Evolutionary conservation across 2,888 invertebrate genomes (phyloP).

Genomic region (Erynnis tages): DNA sequence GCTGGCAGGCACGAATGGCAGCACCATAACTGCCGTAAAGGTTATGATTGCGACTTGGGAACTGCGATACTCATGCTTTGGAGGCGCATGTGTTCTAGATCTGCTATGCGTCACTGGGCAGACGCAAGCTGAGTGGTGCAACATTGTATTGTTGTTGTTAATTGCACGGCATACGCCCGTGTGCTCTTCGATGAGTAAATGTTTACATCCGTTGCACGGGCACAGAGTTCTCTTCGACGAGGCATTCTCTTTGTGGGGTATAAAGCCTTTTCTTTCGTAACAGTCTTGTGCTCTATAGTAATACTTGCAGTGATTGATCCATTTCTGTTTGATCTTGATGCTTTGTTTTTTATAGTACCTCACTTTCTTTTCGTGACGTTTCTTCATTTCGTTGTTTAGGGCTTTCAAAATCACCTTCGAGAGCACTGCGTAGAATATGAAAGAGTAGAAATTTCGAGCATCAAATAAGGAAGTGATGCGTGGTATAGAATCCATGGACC

Average conservation of each 20-base stretch:
- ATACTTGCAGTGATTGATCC: constrained; percentile 68
- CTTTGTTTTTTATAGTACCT: constrained; percentile 69
- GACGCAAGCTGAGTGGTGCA: constrained; percentile 75
- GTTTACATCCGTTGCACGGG: constrained; percentile 86
- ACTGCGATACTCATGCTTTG: constrained; percentile 59
- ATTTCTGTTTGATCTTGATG: constrained; percentile 68
- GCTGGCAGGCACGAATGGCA: constrained; percentile 97
- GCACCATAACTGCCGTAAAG: constrained; percentile 88
- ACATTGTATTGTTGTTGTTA: constrained; percentile 86
- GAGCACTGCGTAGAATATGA: constrained; percentile 86
- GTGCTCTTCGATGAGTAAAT: constrained; percentile 85
- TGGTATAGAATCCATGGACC: constrained; percentile 99
- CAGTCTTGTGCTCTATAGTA: constrained; percentile 66
- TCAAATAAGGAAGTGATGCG: constrained; percentile 90
- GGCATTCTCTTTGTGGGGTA: constrained; percentile 59
- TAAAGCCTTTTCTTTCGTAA: constrained; percentile 64
- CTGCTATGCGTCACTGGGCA: constrained; percentile 56
- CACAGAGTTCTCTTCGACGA: constrained; percentile 67
- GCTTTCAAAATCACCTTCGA: constrained; percentile 69
- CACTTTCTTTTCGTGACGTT: constrained; percentile 60
- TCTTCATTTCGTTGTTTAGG: constrained; percentile 60
- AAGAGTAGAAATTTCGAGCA: constrained; percentile 87
- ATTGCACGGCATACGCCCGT: constrained; percentile 85
- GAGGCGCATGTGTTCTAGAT: constrained; percentile 51
- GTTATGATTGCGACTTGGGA: constrained; percentile 77